Percentiles rank a stretch among this genome's conserved stretches.
Conservation (phyloP, 2,113 vertebrate genomes). For the Daubentonia madagascariensis region DNA sequence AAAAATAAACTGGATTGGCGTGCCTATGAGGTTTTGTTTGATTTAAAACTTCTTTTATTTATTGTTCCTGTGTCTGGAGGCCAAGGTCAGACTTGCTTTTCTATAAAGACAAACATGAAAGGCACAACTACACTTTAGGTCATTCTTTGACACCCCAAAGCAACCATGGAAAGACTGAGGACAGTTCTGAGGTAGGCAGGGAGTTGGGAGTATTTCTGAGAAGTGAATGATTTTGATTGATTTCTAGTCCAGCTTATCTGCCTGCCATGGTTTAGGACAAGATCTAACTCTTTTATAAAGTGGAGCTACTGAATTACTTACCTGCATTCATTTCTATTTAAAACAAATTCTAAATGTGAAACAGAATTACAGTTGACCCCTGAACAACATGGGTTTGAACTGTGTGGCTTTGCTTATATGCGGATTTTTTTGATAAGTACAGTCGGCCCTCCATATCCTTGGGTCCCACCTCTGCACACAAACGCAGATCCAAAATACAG, state of each 20-base stretch:
- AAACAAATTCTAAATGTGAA: neutral
- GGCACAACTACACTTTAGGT: neutral
- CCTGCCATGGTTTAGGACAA: neutral
- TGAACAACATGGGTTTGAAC: neutral
- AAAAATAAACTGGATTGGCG: neutral
- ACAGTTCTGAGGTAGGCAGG: neutral
- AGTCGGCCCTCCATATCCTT: neutral
- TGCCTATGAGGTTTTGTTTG: neutral
- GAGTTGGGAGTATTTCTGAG: neutral
- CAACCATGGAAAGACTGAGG: neutral
- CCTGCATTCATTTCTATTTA: neutral
- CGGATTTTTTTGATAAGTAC: neutral
- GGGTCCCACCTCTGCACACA: too few relatives aligned
- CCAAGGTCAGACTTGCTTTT: slow-evolving; percentile 43
- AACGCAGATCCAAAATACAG: neutral
- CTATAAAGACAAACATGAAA: slow-evolving; percentile 38
- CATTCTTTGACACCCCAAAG: neutral
- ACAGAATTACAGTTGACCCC: neutral
- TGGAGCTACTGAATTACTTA: neutral
- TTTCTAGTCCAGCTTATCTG: neutral
- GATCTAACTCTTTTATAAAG: neutral
- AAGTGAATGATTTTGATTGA: neutral
- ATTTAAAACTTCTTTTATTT: slow-evolving; percentile 19
- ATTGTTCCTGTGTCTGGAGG: neutral
- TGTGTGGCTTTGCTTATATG: neutral